These are phyloP conservation scores for Cataglyphis rosenhaueri DNA, from an alignment of 2,888 invertebrate species.

Conservation along the genomic window DNA sequence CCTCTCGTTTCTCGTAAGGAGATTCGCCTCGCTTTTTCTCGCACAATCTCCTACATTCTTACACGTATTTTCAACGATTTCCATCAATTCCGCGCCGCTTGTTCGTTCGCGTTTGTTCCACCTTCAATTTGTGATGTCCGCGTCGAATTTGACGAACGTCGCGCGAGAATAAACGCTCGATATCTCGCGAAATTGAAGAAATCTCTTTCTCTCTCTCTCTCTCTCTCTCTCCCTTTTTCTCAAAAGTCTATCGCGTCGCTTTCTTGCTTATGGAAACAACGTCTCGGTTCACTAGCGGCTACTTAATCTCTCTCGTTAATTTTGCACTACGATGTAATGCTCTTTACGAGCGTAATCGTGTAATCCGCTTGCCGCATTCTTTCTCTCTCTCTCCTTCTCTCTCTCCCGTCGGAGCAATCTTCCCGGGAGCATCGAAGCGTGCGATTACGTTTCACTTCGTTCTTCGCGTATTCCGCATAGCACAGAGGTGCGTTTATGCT, in stretches of 20 bases:
- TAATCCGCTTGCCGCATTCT: constrained; percentile 29
- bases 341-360: constrained; percentile 40
- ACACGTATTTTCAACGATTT: constrained; percentile 31
- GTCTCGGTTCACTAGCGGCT: constrained; percentile 49
- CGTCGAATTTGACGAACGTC: constrained; percentile 38
- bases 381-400: not conserved
- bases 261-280: constrained; percentile 39
- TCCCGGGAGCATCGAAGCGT: constrained; percentile 52
- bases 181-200: constrained; percentile 17
- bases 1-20: not conserved
- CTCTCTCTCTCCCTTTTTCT: not conserved
- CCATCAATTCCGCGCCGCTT: not conserved
- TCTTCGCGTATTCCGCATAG: constrained; percentile 54
- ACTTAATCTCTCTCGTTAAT: constrained; percentile 55
- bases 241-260: not conserved
- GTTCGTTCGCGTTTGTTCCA: constrained; percentile 32
- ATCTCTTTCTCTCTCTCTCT: not conserved
- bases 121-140: constrained; percentile 46
- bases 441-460: constrained; percentile 55
- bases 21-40: constrained; percentile 19
- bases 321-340: constrained; percentile 43
- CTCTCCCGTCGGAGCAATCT: constrained; percentile 41
- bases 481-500: constrained; percentile 52
- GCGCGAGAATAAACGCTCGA: constrained; percentile 5
- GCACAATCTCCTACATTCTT: constrained; percentile 4